Conservation (phyloP, 2,113 vertebrate genomes). For the Protobothrops mucrosquamatus region DNA sequence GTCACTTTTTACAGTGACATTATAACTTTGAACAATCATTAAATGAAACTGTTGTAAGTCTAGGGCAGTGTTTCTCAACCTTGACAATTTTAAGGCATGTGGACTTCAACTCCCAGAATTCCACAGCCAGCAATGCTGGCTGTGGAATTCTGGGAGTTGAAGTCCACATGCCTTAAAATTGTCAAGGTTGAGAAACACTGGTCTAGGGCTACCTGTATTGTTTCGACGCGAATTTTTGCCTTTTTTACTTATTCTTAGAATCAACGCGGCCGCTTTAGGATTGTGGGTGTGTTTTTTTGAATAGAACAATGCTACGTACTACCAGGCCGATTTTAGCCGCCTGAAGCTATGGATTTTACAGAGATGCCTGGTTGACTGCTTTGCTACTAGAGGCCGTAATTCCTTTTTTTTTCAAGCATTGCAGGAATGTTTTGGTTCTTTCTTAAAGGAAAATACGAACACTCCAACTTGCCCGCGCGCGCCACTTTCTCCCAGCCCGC, state of each 20-base stretch:
- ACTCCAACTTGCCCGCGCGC: conserved; percentile 35
- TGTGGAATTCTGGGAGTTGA: too few relatives aligned
- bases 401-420: neutral
- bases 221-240: neutral
- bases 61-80: too few relatives aligned
- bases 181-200: too few relatives aligned
- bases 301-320: neutral
- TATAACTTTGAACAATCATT: too few relatives aligned
- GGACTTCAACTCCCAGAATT: too few relatives aligned
- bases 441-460: neutral
- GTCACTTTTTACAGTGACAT: too few relatives aligned
- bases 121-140: too few relatives aligned
- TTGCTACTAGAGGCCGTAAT: neutral
- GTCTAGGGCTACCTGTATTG: neutral
- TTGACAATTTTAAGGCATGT: too few relatives aligned
- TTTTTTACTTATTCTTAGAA: neutral
- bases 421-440: neutral
- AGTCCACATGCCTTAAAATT: too few relatives aligned
- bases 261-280: neutral
- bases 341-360: neutral
- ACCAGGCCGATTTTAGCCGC: neutral
- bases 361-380: too few relatives aligned
- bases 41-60: too few relatives aligned
- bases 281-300: neutral
- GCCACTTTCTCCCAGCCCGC: conserved; percentile 27